Evolutionary conservation across 2,888 invertebrate genomes (phyloP), one percentile per base, ranked within the genome.

Genomic region (Folsomia manolachei): DNA sequence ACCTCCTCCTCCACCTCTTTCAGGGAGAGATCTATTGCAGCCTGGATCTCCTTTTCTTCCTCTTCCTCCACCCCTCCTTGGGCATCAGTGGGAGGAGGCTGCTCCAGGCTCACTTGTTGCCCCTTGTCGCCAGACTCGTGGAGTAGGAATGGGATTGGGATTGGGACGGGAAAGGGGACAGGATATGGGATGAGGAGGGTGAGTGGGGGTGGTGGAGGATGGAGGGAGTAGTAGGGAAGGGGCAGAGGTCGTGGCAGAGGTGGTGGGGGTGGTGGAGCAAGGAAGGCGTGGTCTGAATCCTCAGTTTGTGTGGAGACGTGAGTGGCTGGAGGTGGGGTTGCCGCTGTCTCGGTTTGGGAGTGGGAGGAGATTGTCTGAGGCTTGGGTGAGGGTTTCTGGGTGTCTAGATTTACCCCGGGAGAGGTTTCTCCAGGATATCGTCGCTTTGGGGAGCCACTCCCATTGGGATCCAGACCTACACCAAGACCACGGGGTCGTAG

Each of bases 91-190:
- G 14, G 69, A 61, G 25, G 27, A 24, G 24, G n/a, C 19, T 23
- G 27, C 27, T 27, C 61, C 9, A 14, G 25, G 24, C n/a, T n/a
- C n/a, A n/a, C n/a, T n/a, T n/a, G n/a, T n/a, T n/a, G n/a, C n/a
- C n/a, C n/a, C n/a, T n/a, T n/a, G n/a, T n/a, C n/a, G n/a, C n/a
- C n/a, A n/a, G n/a, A n/a, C n/a, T n/a, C n/a, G n/a, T n/a, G 23
- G 53, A 9, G 52, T 19, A 56, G 19, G 68, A 53, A 23, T 21
- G 74, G 73, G 25, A 78, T 68, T 11, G 71, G 73, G 26, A 78
- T 60, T 23, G 78, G 76, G 53, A 76, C 70, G 1, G 74, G 77
- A 39, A 76, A 68, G 14, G 78, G 72, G n/a, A 75, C 25, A 18
- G 73, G 78, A 27, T 71, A 70, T 21, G 75, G 75, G 53, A 72